These are phyloP conservation scores for Leucoraja erinaceus DNA, from an alignment of 2,113 vertebrate species.

Conservation along the genomic window DNA sequence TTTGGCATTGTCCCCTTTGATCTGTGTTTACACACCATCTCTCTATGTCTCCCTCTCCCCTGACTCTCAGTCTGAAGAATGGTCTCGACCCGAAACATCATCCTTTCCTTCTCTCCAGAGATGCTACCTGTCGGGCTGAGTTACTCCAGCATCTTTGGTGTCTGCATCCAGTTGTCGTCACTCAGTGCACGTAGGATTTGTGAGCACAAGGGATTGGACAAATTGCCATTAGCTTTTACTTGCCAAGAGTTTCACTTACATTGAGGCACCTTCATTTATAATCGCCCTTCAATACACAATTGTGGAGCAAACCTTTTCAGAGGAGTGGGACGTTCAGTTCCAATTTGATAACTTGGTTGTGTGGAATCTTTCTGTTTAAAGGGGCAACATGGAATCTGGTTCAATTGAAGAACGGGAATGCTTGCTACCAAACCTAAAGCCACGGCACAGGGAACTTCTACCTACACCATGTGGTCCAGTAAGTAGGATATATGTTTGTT, in stretches of 20 bases:
- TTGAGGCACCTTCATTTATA: background rate
- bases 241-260: background rate
- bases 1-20: too few species aligned
- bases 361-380: background rate
- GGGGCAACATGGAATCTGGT: conserved; percentile 40
- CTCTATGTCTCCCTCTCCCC: too few species aligned
- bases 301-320: background rate
- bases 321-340: background rate
- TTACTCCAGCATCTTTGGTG: background rate
- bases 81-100: too few species aligned
- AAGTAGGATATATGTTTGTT: conserved; percentile 43
- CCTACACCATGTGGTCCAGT: conserved; percentile 76
- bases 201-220: background rate
- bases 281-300: background rate
- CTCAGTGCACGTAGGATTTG: background rate
- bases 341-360: background rate
- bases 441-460: conserved; percentile 68
- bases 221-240: background rate
- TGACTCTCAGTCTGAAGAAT: too few species aligned
- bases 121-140: too few species aligned
- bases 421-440: conserved; percentile 62
- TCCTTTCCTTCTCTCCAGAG: too few species aligned
- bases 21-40: too few species aligned
- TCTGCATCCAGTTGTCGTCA: background rate
- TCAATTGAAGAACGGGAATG: conserved; percentile 40